These are phyloP conservation scores for Bradypus variegatus DNA, from an alignment of 2,797 vertebrate genomes.

Conservation along the genomic window DNA sequence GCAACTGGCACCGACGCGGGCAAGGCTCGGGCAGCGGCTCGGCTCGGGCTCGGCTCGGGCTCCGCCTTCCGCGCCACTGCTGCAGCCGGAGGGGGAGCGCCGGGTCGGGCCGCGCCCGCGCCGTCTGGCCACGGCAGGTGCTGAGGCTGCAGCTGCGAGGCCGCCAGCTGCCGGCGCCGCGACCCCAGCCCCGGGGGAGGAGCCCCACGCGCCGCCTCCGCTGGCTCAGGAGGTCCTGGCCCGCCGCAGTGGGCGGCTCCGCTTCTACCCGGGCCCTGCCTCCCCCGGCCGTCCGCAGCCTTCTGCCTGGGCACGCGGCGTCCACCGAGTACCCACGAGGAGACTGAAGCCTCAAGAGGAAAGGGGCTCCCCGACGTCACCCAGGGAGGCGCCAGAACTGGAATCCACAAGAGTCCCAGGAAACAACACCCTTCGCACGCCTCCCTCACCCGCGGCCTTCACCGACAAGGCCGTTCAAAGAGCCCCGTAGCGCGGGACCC, in stretches of 20 bases:
- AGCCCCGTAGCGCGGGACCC: not conserved
- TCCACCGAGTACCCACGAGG: not conserved
- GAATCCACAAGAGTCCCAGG: not conserved
- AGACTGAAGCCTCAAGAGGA: slow-evolving; percentile 43
- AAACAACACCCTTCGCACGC: not conserved
- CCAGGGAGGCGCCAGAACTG: not conserved
- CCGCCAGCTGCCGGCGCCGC: slow-evolving; percentile 36
- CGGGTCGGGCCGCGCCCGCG: slow-evolving; percentile 51
- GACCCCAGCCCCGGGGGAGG: slow-evolving; percentile 59
- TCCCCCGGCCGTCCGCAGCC: not conserved
- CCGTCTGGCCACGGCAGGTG: slow-evolving; percentile 62
- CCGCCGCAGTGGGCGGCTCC: slow-evolving; percentile 64
- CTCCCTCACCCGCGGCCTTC: not conserved
- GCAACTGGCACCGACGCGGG: slow-evolving; percentile 31
- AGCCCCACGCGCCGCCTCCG: slow-evolving; percentile 37
- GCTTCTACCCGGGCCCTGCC: slow-evolving; percentile 41
- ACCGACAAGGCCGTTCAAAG: not conserved
- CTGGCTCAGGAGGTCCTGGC: slow-evolving; percentile 38
- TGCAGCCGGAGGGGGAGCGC: slow-evolving; percentile 28
- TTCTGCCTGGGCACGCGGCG: not conserved
- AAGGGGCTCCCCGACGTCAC: slow-evolving; percentile 43
- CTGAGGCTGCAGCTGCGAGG: slow-evolving; percentile 58
- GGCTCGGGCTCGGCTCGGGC: slow-evolving; percentile 35
- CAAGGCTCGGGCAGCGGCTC: slow-evolving; percentile 39
- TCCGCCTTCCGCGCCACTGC: slow-evolving; percentile 61